Evolutionary conservation across 2,797 vertebrate genomes (phyloP), one percentile per base, ranked within the genome.

Genomic region (Hafferia zeledoni): DNA sequence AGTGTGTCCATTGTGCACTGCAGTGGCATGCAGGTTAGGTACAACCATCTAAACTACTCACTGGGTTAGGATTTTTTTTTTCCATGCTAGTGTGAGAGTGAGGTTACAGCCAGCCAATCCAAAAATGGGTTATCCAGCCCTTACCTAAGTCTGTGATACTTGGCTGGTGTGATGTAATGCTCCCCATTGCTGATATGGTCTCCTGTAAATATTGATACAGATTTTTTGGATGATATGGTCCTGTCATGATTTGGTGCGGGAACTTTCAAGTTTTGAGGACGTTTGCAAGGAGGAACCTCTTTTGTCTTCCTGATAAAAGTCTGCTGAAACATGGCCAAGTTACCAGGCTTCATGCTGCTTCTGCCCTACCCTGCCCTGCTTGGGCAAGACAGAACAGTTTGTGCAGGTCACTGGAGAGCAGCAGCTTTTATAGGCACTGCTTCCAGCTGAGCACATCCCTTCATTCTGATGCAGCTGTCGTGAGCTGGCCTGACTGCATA

Each of bases 1-100:
- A 6, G 10, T 6, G 1, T 14, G 20, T 59, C 39, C n/a, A 13
- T 57, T 25, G 3, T 53, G 39, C 1, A 3, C 61, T 39, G 28
- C 35, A 71, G 18, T 30, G 30, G 10, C n/a, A 18, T 6, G 12
- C n/a, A 35, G 20, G 31, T 37, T n/a, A 33, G 8, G 17, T 39
- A n/a, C 39, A 55, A 30, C 12, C 30, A n/a, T 37, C 15, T 41
- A 65, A 33, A 24, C 19, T 31, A 13, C n/a, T 24, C 17, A 35
- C 13, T 0, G 0, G 68, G 22, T 37, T 35, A 44, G 50, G 33
- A 46, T 13, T 39, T 25, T 81, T 59, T 59, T 77, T 59, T 60
- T 9, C 24, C 43, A 49, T 4, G 4, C 2, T 53, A 7, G 20
- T 22, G 22, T 60, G 50, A 64, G 6, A 47, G 14, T 28, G 13